Base-by-base conservation (phyloP, 2,888 invertebrate genomes). In the Endotricha flammealis region DNA sequence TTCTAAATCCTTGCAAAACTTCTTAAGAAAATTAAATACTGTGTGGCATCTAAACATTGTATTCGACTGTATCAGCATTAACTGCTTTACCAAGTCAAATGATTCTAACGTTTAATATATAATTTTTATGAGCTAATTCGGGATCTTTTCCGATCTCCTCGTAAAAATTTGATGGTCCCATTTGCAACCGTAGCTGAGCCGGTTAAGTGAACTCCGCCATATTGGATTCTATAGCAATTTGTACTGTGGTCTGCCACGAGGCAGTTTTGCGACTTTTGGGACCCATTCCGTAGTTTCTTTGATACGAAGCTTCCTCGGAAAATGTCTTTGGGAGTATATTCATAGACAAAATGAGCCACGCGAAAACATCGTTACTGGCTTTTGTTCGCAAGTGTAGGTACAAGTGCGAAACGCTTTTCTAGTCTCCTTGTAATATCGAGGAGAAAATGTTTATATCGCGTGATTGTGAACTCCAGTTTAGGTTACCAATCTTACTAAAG, bases 361-460 rank as follows among this genome's bases (percentile, higher is more conserved):
- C 55, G 36, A 54, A 48, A 29, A 28, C 32, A 44, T 46, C 48
- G 32, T 54, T 54, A 54, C 24, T 31, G 32, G 28, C 40, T 37
- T 46, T 54, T 54, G 53, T 54, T 41, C 38, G 41, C 22, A 16
- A 20, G 32, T 17, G 29, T n/a, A n/a, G n/a, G n/a, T 30, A 24
- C 30, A 13, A 33, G 17, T n/a, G n/a, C 12, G 12, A 9, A 14
- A 14, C 3, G 4, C 32, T 6, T 5, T 4, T 12, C 9, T 29
- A 22, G 24, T 32, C 22, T 23, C 17, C 39, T 41, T 32, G 38
- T 6, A 20, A 20, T 45, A 46, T 25, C 38, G 42, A n/a, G n/a
- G n/a, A n/a, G n/a, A 41, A 50, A 54, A 54, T 54, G 48, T 48
- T 48, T 46, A 36, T 42, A 9, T 54, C 46, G 44, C 53, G 52